Conservation (phyloP, 2,888 invertebrate species). For the Apomyelois bistriatella region DNA sequence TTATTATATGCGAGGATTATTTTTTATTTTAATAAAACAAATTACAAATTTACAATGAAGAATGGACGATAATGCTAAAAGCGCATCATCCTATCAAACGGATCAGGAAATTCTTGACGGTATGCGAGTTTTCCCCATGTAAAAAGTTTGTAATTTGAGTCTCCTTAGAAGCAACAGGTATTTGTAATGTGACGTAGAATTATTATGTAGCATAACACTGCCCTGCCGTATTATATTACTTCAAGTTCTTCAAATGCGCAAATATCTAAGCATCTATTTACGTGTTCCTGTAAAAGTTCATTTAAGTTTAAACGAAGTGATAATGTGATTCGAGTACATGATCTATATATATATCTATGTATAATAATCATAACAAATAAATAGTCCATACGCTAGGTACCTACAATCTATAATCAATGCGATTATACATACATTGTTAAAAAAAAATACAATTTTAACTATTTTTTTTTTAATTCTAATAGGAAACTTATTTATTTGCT, state of each 20-base stretch:
- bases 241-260: neutral
- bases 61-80: slow-evolving; percentile 75
- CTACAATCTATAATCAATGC: too few relatives aligned
- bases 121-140: slow-evolving; percentile 34
- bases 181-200: slow-evolving; percentile 46
- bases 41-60: slow-evolving; percentile 65
- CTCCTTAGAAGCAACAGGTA: slow-evolving; percentile 45
- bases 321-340: too few relatives aligned
- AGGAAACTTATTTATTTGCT: too few relatives aligned
- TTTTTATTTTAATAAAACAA: slow-evolving; percentile 39
- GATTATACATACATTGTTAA: too few relatives aligned
- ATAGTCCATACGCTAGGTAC: too few relatives aligned
- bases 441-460: too few relatives aligned
- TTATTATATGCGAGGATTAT: slow-evolving; percentile 39
- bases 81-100: slow-evolving; percentile 66
- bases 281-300: too few relatives aligned
- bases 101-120: slow-evolving; percentile 75
- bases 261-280: too few relatives aligned
- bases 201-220: slow-evolving; percentile 21
- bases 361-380: too few relatives aligned
- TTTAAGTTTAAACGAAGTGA: too few relatives aligned
- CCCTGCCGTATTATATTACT: slow-evolving; percentile 1
- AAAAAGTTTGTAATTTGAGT: slow-evolving; percentile 40
- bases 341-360: too few relatives aligned
- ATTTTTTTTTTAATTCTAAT: too few relatives aligned